phyloP scores from a whole-genome alignment of 2,888 invertebrate species.

The Drosophila sordidapex region DNA sequence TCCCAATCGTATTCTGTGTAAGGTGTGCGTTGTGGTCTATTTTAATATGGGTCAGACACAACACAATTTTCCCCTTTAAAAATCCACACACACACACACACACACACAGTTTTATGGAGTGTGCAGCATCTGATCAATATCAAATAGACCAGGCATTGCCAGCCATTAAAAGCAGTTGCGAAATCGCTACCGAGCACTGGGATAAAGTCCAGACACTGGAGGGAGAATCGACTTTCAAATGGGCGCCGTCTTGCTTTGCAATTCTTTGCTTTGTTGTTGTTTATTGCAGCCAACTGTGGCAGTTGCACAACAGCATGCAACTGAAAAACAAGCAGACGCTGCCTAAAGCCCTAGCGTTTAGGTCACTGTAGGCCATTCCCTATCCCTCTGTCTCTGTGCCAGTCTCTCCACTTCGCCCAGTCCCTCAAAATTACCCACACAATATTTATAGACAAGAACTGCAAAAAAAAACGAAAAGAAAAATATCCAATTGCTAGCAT shows the following conservation, averaged over 20 bases:
- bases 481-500: not conserved
- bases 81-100: slow-evolving; percentile 1
- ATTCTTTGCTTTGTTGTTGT: slow-evolving; percentile 23
- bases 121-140: slow-evolving; percentile 67
- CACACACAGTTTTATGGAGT: slow-evolving; percentile 39
- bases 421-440: not conserved
- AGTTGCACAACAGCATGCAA: slow-evolving; percentile 34
- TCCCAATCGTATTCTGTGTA: slow-evolving; percentile 34
- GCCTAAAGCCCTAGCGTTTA: slow-evolving; percentile 24
- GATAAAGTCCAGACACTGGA: slow-evolving; percentile 14
- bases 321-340: slow-evolving; percentile 21
- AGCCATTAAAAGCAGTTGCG: slow-evolving; percentile 63
- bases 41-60: slow-evolving; percentile 60
- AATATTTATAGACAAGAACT: slow-evolving; percentile 2
- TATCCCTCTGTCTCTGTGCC: slow-evolving; percentile 1
- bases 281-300: slow-evolving; percentile 33
- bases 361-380: slow-evolving; percentile 30
- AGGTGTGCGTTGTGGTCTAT: slow-evolving; percentile 64
- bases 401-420: not conserved
- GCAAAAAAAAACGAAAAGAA: not conserved
- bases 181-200: slow-evolving; percentile 36
- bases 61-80: slow-evolving; percentile 11
- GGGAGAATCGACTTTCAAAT: slow-evolving; percentile 32
- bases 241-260: slow-evolving; percentile 46
- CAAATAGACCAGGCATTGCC: slow-evolving; percentile 45